Percentiles rank a stretch among this genome's conserved stretches.
Evolutionary conservation across 2,888 invertebrate genomes (phyloP).

Genomic region (Conomelus anceps): DNA sequence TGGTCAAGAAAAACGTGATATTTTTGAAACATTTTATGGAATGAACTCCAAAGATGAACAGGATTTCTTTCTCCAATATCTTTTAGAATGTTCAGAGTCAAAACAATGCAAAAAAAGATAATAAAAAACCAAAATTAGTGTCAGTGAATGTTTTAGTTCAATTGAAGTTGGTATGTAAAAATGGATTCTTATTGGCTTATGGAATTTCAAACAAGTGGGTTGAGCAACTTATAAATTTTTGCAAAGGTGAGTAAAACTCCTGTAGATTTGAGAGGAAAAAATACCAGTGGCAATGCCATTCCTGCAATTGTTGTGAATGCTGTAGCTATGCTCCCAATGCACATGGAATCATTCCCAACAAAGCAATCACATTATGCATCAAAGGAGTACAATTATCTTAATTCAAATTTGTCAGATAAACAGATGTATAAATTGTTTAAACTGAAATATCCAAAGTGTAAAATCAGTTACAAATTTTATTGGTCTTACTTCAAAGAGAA

Average conservation of each 20-base stretch:
- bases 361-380: neutral
- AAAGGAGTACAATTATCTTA: neutral
- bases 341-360: neutral
- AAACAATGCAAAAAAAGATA: neutral
- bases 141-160: neutral
- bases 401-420: neutral
- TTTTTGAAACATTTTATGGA: too few species aligned
- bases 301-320: neutral
- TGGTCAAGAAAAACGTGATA: too few species aligned
- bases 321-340: neutral
- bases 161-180: neutral
- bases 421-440: neutral
- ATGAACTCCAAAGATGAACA: too few species aligned
- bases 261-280: too few species aligned
- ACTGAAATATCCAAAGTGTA: neutral
- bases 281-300: conserved; percentile 11
- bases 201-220: neutral
- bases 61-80: conserved; percentile 10
- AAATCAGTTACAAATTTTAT: conserved; percentile 29
- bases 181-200: too few species aligned
- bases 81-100: conserved; percentile 7
- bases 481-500: conserved; percentile 29
- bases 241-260: too few species aligned
- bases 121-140: conserved; percentile 1
- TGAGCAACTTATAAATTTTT: neutral